Evolutionary conservation across 1,140 invertebrate genomes (phyloP).

Genomic region (Zaprionus gabonicus): DNA sequence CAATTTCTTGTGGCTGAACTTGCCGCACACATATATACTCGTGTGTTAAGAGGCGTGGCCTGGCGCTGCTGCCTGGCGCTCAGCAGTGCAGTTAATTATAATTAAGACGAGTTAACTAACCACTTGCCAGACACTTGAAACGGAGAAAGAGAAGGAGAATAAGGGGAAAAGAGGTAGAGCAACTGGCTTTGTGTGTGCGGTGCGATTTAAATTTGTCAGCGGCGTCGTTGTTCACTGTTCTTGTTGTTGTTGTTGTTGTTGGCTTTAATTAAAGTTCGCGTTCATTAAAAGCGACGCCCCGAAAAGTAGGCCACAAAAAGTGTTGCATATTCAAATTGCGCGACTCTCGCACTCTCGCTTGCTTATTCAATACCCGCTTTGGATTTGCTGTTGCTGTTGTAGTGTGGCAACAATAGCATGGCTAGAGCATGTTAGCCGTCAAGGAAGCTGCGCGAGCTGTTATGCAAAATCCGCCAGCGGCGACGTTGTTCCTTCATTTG

Average conservation of each 20-base stretch:
- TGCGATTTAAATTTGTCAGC: slow-evolving; percentile 57
- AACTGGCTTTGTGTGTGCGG: slow-evolving; percentile 6
- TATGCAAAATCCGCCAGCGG: slow-evolving; percentile 58
- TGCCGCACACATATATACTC: slow-evolving; percentile 28
- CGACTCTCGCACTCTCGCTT: neutral
- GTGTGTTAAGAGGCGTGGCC: slow-evolving; percentile 21
- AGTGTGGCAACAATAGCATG: slow-evolving; percentile 16
- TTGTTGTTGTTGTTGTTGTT: slow-evolving; percentile 14
- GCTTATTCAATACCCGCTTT: slow-evolving; percentile 65
- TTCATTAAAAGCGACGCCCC: slow-evolving; percentile 66
- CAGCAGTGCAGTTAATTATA: slow-evolving; percentile 83
- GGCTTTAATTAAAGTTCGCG: slow-evolving; percentile 64
- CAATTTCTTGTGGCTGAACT: slow-evolving; percentile 76
- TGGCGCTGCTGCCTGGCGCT: slow-evolving; percentile 10
- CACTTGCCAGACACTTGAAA: slow-evolving; percentile 65
- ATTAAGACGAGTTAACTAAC: slow-evolving; percentile 84
- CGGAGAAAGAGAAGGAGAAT: slow-evolving; percentile 25
- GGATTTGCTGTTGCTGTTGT: slow-evolving; percentile 32
- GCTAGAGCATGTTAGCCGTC: slow-evolving; percentile 48
- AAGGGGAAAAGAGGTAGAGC: neutral
- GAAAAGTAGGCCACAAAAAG: slow-evolving; percentile 73
- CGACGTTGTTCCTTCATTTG: slow-evolving; percentile 73
- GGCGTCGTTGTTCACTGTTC: neutral
- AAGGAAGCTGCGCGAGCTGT: slow-evolving; percentile 58
- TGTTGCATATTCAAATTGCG: slow-evolving; percentile 73